Conservation (phyloP, 2,797 vertebrate genomes). For the Hoplostethus mediterraneus region DNA sequence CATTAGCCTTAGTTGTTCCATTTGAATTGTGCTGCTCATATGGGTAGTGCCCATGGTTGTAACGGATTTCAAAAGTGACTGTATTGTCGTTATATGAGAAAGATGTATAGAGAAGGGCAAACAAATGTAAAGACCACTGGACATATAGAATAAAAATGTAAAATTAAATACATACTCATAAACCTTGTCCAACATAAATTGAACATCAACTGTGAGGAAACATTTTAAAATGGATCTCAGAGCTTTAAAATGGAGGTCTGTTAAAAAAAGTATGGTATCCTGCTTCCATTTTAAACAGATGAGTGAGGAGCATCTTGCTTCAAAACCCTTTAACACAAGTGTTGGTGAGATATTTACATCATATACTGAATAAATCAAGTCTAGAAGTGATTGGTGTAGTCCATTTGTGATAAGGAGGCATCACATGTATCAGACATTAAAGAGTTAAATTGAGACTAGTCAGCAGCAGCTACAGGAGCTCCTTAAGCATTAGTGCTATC, state of each 20-base stretch:
- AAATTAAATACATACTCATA: conserved; percentile 65
- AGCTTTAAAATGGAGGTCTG: conserved; percentile 71
- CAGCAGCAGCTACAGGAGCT: conserved; percentile 74
- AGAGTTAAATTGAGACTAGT: conserved; percentile 68
- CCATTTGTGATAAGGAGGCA: conserved; percentile 65
- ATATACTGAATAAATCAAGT: conserved; percentile 65
- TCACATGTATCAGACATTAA: conserved; percentile 63
- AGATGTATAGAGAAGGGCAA: conserved; percentile 30
- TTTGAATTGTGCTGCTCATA: conserved; percentile 49
- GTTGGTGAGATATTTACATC: conserved; percentile 83
- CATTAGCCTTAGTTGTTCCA: conserved; percentile 52
- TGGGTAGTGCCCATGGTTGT: conserved; percentile 37
- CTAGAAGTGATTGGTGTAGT: conserved; percentile 69
- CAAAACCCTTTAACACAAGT: conserved; percentile 72
- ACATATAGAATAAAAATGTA: conserved; percentile 45
- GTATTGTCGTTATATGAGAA: conserved; percentile 46
- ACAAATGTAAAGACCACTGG: conserved; percentile 51
- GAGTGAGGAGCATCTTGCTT: conserved; percentile 55
- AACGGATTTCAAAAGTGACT: conserved; percentile 38
- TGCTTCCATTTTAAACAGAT: conserved; percentile 62
- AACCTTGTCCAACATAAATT: conserved; percentile 44
- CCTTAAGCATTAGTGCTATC: conserved; percentile 72
- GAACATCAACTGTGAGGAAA: conserved; percentile 58
- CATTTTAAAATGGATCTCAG: conserved; percentile 64
- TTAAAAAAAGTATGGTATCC: conserved; percentile 47